These are phyloP conservation scores for Drosophila vallismaia DNA, from an alignment of 2,888 invertebrate genomes.

Conservation along the genomic window DNA sequence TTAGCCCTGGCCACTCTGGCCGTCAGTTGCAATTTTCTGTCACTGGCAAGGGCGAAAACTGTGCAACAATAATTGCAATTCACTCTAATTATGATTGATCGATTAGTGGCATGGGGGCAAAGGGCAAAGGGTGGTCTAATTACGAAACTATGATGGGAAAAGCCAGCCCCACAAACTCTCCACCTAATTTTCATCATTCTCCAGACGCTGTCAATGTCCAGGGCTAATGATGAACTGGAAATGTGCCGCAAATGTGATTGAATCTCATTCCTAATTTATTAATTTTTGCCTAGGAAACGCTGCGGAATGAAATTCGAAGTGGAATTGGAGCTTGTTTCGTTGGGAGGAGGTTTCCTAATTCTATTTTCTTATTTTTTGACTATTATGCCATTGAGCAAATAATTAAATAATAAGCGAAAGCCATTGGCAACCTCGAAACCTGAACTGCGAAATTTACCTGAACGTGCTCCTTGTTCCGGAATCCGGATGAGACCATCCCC, in stretches of 20 bases:
- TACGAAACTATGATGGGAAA: slow-evolving; percentile 70
- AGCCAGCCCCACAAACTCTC: background rate
- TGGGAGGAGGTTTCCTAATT: background rate
- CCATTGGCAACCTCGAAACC: slow-evolving; percentile 37
- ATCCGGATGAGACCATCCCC: background rate
- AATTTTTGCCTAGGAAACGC: slow-evolving; percentile 67
- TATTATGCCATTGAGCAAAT: slow-evolving; percentile 69
- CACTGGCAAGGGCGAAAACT: slow-evolving; percentile 40
- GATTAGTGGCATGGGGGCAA: slow-evolving; percentile 32
- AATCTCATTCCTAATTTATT: slow-evolving; percentile 16
- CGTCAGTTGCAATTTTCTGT: slow-evolving; percentile 68
- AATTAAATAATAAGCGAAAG: slow-evolving; percentile 71
- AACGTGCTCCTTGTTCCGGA: slow-evolving; percentile 15
- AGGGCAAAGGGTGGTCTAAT: slow-evolving; percentile 42
- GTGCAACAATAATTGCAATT: slow-evolving; percentile 78
- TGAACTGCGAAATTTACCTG: slow-evolving; percentile 49
- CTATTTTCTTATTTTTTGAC: slow-evolving; percentile 20
- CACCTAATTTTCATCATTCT: background rate
- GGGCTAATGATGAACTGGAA: slow-evolving; percentile 76
- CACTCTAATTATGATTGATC: slow-evolving; percentile 78
- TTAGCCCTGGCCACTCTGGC: slow-evolving; percentile 26
- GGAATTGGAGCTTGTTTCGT: slow-evolving; percentile 27
- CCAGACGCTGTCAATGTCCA: slow-evolving; percentile 68
- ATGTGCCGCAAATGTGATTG: slow-evolving; percentile 55
- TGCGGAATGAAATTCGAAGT: slow-evolving; percentile 68